Evolutionary conservation across 2,797 vertebrate species (phyloP).

Genomic region (Pristis pectinata): DNA sequence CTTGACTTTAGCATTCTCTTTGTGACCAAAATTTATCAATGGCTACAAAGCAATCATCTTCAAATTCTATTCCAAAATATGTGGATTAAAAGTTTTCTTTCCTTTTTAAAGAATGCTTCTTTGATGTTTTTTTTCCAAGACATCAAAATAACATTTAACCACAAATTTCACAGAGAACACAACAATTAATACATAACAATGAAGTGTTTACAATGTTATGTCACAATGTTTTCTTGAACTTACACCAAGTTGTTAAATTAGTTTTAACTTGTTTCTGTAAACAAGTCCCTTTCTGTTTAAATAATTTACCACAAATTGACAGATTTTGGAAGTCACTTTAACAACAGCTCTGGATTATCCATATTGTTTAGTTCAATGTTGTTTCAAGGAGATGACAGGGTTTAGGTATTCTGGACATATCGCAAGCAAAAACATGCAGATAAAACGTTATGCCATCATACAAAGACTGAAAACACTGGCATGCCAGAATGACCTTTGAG

Average conservation of each 20-base stretch:
- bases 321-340: background rate
- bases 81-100: background rate
- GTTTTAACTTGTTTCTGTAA: slow-evolving; percentile 28
- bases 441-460: background rate
- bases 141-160: slow-evolving; percentile 30
- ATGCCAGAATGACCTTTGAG: slow-evolving; percentile 9
- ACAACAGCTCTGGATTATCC: background rate
- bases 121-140: background rate
- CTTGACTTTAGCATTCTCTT: slow-evolving; percentile 1
- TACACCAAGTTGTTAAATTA: slow-evolving; percentile 10
- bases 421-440: slow-evolving; percentile 32
- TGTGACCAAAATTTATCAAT: background rate
- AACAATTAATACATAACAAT: slow-evolving; percentile 29
- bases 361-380: background rate
- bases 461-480: slow-evolving; percentile 24
- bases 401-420: background rate
- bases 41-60: slow-evolving; percentile 16
- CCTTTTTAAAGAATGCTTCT: slow-evolving; percentile 7
- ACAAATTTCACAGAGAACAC: slow-evolving; percentile 32
- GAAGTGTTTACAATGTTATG: background rate
- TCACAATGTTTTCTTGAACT: background rate
- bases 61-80: slow-evolving; percentile 24
- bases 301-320: slow-evolving; percentile 26
- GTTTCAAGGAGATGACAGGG: slow-evolving; percentile 24
- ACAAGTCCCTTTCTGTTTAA: slow-evolving; percentile 14